Conservation (phyloP, 2,113 vertebrate species). For the Cnemophilus loriae region DNA sequence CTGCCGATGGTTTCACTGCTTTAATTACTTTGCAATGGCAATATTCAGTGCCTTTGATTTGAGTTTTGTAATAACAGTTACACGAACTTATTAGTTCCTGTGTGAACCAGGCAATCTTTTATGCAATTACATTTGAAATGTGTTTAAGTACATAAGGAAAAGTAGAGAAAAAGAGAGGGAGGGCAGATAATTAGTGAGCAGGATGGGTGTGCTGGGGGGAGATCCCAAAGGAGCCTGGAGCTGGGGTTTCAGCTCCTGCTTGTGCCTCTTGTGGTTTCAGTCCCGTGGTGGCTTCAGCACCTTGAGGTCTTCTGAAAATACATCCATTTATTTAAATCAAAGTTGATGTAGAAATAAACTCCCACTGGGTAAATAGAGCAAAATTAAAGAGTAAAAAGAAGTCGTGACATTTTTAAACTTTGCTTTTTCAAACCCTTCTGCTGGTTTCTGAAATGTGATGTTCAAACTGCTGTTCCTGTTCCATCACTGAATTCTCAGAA, state of each 20-base stretch:
- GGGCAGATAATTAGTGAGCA: background rate
- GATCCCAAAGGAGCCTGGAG: background rate
- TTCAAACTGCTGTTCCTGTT: background rate
- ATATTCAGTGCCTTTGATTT: background rate
- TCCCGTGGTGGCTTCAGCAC: background rate
- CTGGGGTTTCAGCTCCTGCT: background rate
- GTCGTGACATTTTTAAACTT: background rate
- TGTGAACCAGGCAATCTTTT: background rate
- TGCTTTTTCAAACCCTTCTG: background rate
- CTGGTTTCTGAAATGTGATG: background rate
- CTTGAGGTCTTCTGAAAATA: background rate
- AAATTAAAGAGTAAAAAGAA: background rate
- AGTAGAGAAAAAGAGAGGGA: background rate
- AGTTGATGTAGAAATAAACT: background rate
- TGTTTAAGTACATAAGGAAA: background rate
- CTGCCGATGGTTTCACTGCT: background rate
- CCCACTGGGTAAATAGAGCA: background rate
- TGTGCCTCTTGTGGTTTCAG: background rate
- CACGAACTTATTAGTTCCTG: background rate
- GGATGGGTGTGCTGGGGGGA: background rate
- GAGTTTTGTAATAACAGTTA: background rate
- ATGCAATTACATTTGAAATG: background rate
- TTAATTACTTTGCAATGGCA: conserved; percentile 9
- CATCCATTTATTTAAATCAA: background rate
- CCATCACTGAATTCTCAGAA: background rate